A percentile compares a stretch with the other conserved stretches of the same genome.
Evolutionary conservation across 2,888 invertebrate genomes (phyloP).

Genomic region (Agrilus biguttatus): DNA sequence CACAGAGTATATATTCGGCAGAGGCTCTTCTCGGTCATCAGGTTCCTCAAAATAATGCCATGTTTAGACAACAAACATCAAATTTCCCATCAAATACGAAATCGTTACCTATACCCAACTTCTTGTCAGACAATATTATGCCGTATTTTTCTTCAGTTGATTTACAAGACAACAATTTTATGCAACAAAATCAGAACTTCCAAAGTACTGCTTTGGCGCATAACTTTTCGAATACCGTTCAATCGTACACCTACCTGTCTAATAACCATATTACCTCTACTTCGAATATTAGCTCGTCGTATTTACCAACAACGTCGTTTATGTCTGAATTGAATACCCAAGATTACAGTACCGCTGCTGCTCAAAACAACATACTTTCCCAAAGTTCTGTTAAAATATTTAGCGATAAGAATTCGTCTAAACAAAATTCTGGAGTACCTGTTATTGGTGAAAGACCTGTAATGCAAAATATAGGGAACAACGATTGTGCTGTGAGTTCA

Average conservation of each 20-base stretch:
- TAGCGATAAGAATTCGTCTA: too few relatives aligned
- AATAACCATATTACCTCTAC: slow-evolving; percentile 7
- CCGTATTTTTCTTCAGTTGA: slow-evolving; percentile 28
- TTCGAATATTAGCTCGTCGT: slow-evolving; percentile 19
- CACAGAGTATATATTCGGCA: slow-evolving; percentile 28
- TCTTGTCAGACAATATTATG: slow-evolving; percentile 25
- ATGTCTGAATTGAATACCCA: slow-evolving; percentile 19
- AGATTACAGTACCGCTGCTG: slow-evolving; percentile 11
- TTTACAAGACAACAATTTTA: slow-evolving; percentile 23
- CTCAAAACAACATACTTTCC: slow-evolving; percentile 8
- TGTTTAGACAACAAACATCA: slow-evolving; percentile 9
- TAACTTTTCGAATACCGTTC: slow-evolving; percentile 14
- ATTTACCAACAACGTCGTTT: slow-evolving; percentile 20
- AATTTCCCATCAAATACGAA: slow-evolving; percentile 16
- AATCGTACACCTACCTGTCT: slow-evolving; percentile 8
- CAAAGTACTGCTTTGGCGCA: slow-evolving; percentile 19
- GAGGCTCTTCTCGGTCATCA: slow-evolving; percentile 29
- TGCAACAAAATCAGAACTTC: slow-evolving; percentile 24
- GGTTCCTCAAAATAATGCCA: slow-evolving; percentile 9
- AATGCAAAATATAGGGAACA: neutral
- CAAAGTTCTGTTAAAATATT: too few relatives aligned
- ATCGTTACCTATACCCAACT: slow-evolving; percentile 20
- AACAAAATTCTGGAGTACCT: too few relatives aligned
- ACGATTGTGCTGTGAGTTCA: slow-evolving; percentile 7
- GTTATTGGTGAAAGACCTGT: too few relatives aligned